Evolutionary conservation across 2,113 vertebrate species (phyloP).

Genomic region (Chaetorhynchus papuensis): DNA sequence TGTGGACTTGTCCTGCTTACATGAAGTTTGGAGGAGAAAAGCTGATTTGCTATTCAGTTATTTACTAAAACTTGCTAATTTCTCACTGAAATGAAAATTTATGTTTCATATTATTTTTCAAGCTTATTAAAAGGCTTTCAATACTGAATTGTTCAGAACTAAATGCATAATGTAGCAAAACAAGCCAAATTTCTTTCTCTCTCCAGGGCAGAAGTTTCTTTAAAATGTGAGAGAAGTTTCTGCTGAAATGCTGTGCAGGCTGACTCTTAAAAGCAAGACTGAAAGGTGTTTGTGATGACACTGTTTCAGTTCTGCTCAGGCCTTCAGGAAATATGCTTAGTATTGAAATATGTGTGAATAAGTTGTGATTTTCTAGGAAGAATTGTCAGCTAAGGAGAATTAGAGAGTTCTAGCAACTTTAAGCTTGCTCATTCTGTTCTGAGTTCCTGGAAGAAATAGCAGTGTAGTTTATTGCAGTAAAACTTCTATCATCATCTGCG

Average conservation of each 20-base stretch:
- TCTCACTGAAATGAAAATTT: background rate
- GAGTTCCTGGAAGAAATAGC: background rate
- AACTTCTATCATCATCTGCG: accelerated
- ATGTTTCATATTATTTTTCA: background rate
- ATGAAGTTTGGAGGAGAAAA: background rate
- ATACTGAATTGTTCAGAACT: background rate
- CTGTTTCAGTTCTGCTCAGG: background rate
- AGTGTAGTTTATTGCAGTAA: background rate
- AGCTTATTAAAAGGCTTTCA: background rate
- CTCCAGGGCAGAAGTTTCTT: background rate
- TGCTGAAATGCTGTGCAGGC: background rate
- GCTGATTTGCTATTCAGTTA: background rate
- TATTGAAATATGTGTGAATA: background rate
- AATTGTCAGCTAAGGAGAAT: background rate
- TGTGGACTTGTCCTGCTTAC: background rate
- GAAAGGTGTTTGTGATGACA: background rate
- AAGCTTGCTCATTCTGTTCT: background rate
- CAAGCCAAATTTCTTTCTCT: background rate
- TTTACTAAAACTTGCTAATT: background rate
- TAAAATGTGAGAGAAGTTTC: background rate
- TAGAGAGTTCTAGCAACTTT: background rate
- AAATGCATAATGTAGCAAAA: background rate
- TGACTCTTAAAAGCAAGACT: background rate
- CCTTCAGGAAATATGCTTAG: background rate
- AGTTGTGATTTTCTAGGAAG: background rate